phyloP scores from a whole-genome alignment of 2,113 vertebrate species.

The Jaculus jaculus region DNA sequence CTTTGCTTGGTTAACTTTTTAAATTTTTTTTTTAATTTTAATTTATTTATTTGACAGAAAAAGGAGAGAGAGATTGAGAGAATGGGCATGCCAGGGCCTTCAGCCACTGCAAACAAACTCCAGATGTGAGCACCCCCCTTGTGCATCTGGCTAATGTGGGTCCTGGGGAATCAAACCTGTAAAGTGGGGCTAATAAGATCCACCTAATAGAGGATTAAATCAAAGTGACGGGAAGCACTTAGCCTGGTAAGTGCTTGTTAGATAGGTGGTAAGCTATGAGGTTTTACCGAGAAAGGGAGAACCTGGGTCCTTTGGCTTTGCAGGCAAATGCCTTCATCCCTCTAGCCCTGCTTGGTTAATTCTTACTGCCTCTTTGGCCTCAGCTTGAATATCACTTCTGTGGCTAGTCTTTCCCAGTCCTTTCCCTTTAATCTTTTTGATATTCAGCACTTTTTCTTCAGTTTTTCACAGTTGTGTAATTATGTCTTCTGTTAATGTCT shows the following conservation, averaged over 20 bases:
- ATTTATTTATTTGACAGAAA: too few species aligned
- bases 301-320: too few species aligned
- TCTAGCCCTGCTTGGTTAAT: too few species aligned
- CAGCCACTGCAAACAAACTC: too few species aligned
- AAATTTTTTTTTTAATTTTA: too few species aligned
- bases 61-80: too few species aligned
- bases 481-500: neutral
- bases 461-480: neutral
- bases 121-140: too few species aligned
- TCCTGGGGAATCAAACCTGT: too few species aligned
- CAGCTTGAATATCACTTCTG: neutral
- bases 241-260: neutral
- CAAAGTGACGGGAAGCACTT: neutral
- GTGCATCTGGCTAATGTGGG: too few species aligned
- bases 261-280: neutral
- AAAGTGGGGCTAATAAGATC: slow-evolving; percentile 1
- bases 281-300: neutral
- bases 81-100: too few species aligned
- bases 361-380: slow-evolving; percentile 6
- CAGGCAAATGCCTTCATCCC: too few species aligned
- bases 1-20: neutral
- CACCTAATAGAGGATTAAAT: neutral
- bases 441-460: neutral
- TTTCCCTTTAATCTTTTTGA: neutral
- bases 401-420: neutral